A percentile compares a stretch with the other conserved stretches of the same genome.
Evolutionary conservation across 2,797 vertebrate genomes (phyloP).

Genomic region (Sebastes diaconus): DNA sequence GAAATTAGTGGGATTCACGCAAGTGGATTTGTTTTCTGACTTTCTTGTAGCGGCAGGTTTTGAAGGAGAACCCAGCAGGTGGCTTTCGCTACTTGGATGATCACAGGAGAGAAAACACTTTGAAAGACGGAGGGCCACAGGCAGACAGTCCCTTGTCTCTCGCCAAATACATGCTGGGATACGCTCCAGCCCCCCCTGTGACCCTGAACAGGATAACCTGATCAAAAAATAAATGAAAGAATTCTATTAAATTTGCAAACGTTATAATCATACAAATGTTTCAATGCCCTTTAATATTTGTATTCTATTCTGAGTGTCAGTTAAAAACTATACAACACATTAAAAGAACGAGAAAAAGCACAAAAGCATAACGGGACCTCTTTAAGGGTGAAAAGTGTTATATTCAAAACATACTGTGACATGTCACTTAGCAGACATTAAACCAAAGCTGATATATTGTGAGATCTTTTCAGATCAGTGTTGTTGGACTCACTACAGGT

Average conservation of each 20-base stretch:
- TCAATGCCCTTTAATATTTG: no score
- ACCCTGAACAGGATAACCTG: background rate
- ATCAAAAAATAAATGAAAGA: background rate
- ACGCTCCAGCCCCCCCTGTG: background rate
- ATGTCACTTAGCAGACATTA: background rate
- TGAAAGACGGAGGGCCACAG: constrained; percentile 19
- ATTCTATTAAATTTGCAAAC: background rate
- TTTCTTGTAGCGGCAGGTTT: constrained; percentile 11
- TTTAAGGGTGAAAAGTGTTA: background rate
- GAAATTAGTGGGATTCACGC: background rate
- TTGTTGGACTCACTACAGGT: constrained; percentile 4
- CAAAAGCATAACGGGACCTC: no score
- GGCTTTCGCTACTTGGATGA: constrained; percentile 37
- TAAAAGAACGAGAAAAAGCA: no score
- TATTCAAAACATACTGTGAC: background rate
- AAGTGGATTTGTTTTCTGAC: constrained; percentile 16
- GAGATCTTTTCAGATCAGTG: background rate
- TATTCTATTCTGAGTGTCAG: no score
- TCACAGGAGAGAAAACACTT: constrained; percentile 41
- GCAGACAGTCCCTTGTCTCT: background rate
- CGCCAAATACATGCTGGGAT: constrained; percentile 24
- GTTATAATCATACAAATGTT: background rate
- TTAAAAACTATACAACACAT: no score
- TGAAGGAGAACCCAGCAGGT: constrained; percentile 43
- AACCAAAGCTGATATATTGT: background rate